Evolutionary conservation across 2,113 vertebrate species (phyloP).

Genomic region (Pelodiscus sinensis): DNA sequence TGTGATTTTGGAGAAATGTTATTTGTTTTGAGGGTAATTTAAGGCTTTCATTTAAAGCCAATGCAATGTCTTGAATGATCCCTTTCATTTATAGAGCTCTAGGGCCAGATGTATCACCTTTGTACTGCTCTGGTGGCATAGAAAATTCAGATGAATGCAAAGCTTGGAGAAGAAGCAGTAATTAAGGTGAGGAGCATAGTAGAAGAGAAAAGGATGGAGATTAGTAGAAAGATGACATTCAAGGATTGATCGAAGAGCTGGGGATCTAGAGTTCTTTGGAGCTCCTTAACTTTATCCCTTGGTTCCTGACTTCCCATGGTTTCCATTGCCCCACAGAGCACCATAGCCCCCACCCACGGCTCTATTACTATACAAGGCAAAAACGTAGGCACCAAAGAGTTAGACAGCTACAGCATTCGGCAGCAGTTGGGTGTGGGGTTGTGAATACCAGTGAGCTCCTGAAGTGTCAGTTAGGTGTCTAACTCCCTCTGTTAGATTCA

Average conservation of each 20-base stretch:
- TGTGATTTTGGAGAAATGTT: conserved; percentile 24
- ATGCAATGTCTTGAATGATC: neutral
- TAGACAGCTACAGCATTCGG: too few relatives aligned
- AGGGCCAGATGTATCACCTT: neutral
- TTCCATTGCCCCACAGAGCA: neutral
- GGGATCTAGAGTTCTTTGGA: neutral
- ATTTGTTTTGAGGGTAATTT: conserved; percentile 46
- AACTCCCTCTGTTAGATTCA: too few relatives aligned
- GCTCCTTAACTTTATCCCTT: neutral
- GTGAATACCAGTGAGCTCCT: too few relatives aligned
- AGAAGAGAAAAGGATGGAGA: neutral
- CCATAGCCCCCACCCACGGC: neutral
- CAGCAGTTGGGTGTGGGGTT: too few relatives aligned
- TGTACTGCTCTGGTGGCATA: neutral
- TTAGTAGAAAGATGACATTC: neutral
- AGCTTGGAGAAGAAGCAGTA: neutral
- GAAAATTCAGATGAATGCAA: neutral
- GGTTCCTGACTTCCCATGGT: neutral
- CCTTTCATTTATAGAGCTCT: neutral
- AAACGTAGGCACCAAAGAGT: too few relatives aligned
- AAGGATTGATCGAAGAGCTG: neutral
- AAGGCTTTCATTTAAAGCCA: conserved; percentile 25
- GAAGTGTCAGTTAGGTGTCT: too few relatives aligned
- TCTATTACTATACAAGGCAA: neutral
- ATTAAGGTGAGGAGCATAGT: neutral